Conservation (phyloP, 2,797 vertebrate species). For the Platyrinchus mystaceus region DNA sequence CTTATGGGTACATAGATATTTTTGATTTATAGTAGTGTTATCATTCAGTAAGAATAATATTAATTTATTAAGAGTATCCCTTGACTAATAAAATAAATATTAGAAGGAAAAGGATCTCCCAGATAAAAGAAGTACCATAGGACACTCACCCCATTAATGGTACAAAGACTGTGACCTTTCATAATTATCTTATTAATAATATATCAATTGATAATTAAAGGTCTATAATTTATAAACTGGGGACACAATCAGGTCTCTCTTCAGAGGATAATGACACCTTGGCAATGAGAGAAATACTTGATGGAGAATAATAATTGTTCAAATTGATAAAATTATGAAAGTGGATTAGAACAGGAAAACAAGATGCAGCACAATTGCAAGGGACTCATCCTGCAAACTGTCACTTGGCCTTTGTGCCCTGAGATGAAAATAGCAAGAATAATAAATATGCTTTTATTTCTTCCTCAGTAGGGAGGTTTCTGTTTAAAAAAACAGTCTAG, state of each 20-base stretch:
- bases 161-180: neutral
- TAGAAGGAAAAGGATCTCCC: neutral
- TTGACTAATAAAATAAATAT: neutral
- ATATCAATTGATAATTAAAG: neutral
- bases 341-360: neutral
- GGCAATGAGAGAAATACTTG: neutral
- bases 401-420: neutral
- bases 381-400: neutral
- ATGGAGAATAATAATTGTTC: neutral
- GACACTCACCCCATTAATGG: neutral
- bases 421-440: neutral
- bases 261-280: neutral
- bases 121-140: neutral
- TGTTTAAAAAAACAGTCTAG: neutral
- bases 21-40: neutral
- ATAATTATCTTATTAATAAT: constrained; percentile 7
- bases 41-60: neutral
- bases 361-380: neutral
- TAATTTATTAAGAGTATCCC: neutral
- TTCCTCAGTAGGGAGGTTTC: neutral
- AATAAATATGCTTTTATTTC: neutral
- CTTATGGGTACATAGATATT: accelerated
- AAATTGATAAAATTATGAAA: neutral
- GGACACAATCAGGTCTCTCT: neutral
- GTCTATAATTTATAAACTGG: neutral